Evolutionary conservation across 2,888 invertebrate species (phyloP).

Genomic region (Acleris sparsana): DNA sequence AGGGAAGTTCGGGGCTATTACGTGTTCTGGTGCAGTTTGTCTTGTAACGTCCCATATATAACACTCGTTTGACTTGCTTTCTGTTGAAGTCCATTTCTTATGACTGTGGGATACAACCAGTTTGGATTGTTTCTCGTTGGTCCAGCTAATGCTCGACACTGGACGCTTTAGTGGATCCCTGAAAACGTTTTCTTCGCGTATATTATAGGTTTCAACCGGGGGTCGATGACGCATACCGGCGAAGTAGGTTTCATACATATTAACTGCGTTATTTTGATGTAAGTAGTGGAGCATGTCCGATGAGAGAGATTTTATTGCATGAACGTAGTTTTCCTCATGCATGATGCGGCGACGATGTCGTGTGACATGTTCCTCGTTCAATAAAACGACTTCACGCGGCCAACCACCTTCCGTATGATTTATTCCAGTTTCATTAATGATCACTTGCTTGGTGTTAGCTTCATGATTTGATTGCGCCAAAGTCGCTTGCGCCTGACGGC

Average conservation of each 20-base stretch:
- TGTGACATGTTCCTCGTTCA: constrained; percentile 87
- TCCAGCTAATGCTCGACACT: constrained; percentile 87
- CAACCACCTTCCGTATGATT: constrained; percentile 92
- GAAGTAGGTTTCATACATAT: constrained; percentile 91
- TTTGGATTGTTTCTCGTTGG: constrained; percentile 85
- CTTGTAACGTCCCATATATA: constrained; percentile 87
- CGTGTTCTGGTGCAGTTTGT: constrained; percentile 62
- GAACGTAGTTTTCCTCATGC: constrained; percentile 90
- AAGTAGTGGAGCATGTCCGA: constrained; percentile 86
- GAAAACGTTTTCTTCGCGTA: constrained; percentile 87
- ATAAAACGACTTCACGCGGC: constrained; percentile 88
- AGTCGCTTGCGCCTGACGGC: constrained; percentile 75
- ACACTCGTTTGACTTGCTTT: constrained; percentile 70
- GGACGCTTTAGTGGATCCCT: constrained; percentile 81
- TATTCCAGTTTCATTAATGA: constrained; percentile 85
- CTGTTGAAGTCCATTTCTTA: constrained; percentile 47
- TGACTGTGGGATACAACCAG: constrained; percentile 86
- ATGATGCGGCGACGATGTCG: constrained; percentile 90
- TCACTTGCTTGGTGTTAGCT: constrained; percentile 85
- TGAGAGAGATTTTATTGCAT: constrained; percentile 83
- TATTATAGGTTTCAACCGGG: constrained; percentile 81
- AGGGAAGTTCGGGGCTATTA: constrained; percentile 56
- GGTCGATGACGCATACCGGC: constrained; percentile 74
- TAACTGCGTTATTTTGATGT: constrained; percentile 90
- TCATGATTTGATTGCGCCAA: constrained; percentile 75